These are phyloP conservation scores for Falco peregrinus DNA, from an alignment of 2,797 vertebrate species.

Conservation along the genomic window DNA sequence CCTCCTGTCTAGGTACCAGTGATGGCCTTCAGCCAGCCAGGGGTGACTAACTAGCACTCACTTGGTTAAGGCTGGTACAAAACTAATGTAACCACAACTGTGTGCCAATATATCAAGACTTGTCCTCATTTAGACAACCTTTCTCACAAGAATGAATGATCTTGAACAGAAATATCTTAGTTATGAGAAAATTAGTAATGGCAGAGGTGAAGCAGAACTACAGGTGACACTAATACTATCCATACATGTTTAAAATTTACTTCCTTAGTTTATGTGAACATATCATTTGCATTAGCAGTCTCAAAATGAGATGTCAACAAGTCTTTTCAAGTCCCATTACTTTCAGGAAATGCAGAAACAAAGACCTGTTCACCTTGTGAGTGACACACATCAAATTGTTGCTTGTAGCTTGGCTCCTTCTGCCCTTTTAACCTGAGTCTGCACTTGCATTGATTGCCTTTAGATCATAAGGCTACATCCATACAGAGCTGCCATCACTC, in stretches of 20 bases:
- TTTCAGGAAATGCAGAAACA: background rate
- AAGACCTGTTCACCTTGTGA: background rate
- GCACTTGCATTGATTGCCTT: background rate
- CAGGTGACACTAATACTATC: background rate
- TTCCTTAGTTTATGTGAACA: background rate
- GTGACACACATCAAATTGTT: background rate
- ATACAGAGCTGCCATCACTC: background rate
- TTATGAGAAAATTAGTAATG: background rate
- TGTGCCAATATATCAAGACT: background rate
- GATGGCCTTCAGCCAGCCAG: background rate
- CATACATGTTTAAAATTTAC: background rate
- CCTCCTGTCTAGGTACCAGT: background rate
- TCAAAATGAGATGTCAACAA: background rate
- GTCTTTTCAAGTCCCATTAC: background rate
- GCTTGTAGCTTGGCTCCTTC: background rate
- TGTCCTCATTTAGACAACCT: background rate
- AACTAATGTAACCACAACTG: background rate
- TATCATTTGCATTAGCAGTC: background rate
- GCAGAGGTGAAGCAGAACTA: background rate
- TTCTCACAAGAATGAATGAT: background rate
- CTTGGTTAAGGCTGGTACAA: background rate
- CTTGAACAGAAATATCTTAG: background rate
- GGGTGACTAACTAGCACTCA: background rate
- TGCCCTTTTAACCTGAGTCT: background rate
- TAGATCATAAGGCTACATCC: background rate